These are phyloP conservation scores for Gadus chalcogrammus DNA, from an alignment of 2,113 vertebrate species.

Conservation along the genomic window DNA sequence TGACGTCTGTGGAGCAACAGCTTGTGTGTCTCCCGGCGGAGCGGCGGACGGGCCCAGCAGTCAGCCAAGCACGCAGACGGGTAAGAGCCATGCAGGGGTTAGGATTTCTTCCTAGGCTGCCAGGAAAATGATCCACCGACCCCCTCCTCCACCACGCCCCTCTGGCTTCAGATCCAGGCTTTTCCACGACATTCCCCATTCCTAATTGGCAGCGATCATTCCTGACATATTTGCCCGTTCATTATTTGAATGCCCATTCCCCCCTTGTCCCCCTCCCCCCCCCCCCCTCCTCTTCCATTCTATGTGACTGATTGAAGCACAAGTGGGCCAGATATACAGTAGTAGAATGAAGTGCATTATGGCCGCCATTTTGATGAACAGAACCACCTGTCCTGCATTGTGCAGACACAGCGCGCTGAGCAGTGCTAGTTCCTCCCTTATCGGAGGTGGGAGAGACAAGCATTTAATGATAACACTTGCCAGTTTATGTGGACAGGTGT, in stretches of 20 bases:
- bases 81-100: constrained; percentile 57
- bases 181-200: constrained; percentile 48
- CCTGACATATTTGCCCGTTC: constrained; percentile 37
- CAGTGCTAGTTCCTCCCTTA: neutral
- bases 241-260: constrained; percentile 9
- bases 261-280: neutral
- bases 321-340: constrained; percentile 23
- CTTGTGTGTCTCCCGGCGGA: constrained; percentile 65
- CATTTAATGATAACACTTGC: too few species aligned
- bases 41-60: constrained; percentile 56
- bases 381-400: neutral
- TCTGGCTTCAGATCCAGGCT: constrained; percentile 58
- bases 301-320: constrained; percentile 26
- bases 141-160: neutral
- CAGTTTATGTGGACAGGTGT: neutral
- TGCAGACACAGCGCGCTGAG: neutral
- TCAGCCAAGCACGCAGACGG: constrained; percentile 49
- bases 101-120: constrained; percentile 55
- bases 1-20: constrained; percentile 69
- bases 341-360: neutral
- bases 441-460: constrained; percentile 10
- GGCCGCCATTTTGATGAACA: neutral
- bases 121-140: constrained; percentile 54
- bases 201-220: constrained; percentile 59
- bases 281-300: neutral